Percentiles rank a stretch among this genome's conserved stretches.
These are phyloP conservation scores for Theocolax elegans DNA, from an alignment of 1,140 invertebrate species.

Conservation along the genomic window DNA sequence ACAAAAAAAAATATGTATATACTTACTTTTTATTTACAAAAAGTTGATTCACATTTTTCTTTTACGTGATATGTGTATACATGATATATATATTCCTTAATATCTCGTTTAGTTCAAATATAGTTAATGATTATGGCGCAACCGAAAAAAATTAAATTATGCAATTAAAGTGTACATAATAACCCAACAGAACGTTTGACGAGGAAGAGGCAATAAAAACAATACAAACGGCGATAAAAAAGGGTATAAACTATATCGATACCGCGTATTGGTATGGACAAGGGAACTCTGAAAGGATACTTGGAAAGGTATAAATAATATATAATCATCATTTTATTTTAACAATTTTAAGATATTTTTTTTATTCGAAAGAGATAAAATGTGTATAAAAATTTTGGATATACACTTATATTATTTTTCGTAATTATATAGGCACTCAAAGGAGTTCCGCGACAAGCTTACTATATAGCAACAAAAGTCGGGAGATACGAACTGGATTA, in stretches of 20 bases:
- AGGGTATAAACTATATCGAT: slow-evolving; percentile 92
- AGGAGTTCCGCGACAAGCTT: slow-evolving; percentile 82
- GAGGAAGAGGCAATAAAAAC: slow-evolving; percentile 76
- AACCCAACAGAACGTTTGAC: slow-evolving; percentile 68
- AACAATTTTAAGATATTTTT: too few relatives aligned
- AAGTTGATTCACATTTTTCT: too few relatives aligned
- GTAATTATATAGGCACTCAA: slow-evolving; percentile 74
- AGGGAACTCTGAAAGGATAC: slow-evolving; percentile 80
- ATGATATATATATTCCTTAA: not conserved
- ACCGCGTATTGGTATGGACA: slow-evolving; percentile 93
- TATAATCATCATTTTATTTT: not conserved
- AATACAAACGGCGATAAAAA: slow-evolving; percentile 77
- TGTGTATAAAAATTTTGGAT: too few relatives aligned
- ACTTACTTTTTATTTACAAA: too few relatives aligned
- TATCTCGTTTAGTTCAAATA: not conserved
- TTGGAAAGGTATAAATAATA: slow-evolving; percentile 78
- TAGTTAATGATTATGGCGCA: too few relatives aligned
- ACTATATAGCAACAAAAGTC: slow-evolving; percentile 94
- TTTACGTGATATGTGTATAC: too few relatives aligned
- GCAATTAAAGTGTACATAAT: too few relatives aligned
- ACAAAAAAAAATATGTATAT: too few relatives aligned
- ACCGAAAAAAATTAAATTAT: too few relatives aligned
- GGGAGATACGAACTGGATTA: slow-evolving; percentile 82
- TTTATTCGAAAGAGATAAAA: too few relatives aligned
- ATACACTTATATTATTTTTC: slow-evolving; percentile 33